Evolutionary conservation across 2,797 vertebrate genomes (phyloP), one percentile per base, ranked within the genome.

Genomic region (Chaetodon trifasciatus): DNA sequence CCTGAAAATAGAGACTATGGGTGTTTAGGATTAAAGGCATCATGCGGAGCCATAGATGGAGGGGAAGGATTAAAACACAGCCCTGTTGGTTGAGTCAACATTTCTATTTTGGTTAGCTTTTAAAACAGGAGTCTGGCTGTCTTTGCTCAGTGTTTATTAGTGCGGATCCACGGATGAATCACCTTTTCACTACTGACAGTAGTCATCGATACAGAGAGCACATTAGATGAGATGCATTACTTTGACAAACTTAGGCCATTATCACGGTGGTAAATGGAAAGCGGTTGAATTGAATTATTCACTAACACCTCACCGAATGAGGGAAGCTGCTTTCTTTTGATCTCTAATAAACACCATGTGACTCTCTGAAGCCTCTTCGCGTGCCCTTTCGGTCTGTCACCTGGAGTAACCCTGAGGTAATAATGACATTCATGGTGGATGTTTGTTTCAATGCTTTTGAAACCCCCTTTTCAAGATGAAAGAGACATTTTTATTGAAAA

Each of bases 21-120:
- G 74, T 79, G 74, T 84, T 87, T 61, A 72, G 84, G 75, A 82
- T 85, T 87, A 78, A 62, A 88, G 49, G 46, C 67, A 1, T 70
- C 72, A 42, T 44, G 69, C 72, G 73, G 79, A 73, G 81, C 70
- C 64, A 32, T 57, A 58, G 70, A 82, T 68, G 17, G 78, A 74
- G 44, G 52, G 55, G 28, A 74, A 39, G 57, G 71, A 70, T 83
- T 83, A 70, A 44, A 80, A 87, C 55, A 62, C 52, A 57, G 35
- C 67, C 24, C 58, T 67, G 80, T 53, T 57, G n/a, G 79, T 70
- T 85, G 84, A 90, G 68, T 91, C 88, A 87, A 80, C 39, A 42
- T 73, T 80, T 91, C 71, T 82, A 78, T 86, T 88, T 81, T 56
- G 11, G 72, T 76, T 70, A n/a, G 46, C 23, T 53, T 70, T 78